Percentiles rank a stretch among this genome's conserved stretches.
phyloP scores from a whole-genome alignment of 2,797 vertebrate genomes.

The Gymnodraco acuticeps region DNA sequence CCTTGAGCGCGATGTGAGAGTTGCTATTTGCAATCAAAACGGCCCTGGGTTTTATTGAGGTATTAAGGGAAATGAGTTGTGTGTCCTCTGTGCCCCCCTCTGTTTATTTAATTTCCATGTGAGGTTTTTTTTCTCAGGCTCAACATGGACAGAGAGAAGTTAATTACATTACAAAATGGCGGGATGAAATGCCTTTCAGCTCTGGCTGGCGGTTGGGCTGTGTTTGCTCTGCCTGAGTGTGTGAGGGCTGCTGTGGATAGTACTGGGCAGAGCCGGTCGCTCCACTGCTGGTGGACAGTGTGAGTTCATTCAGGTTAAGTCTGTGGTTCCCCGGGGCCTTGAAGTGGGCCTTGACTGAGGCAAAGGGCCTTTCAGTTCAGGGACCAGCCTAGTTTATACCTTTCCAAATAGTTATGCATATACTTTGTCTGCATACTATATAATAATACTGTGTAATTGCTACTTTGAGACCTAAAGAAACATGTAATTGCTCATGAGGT shows the following conservation, averaged over 20 bases:
- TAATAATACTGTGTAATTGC: not conserved
- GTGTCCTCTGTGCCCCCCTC: conserved; percentile 68
- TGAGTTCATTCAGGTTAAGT: conserved; percentile 51
- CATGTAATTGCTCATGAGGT: conserved; percentile 30
- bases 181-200: conserved; percentile 62
- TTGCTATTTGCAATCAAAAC: conserved; percentile 75
- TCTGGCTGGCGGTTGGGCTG: conserved; percentile 51
- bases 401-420: conserved; percentile 9
- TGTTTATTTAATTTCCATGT: conserved; percentile 78
- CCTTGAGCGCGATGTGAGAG: conserved; percentile 59
- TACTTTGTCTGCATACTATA: not conserved
- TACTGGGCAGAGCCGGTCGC: conserved; percentile 46
- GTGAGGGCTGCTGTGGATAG: conserved; percentile 67
- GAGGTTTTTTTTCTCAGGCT: conserved; percentile 60
- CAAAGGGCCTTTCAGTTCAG: conserved; percentile 65
- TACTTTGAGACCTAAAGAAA: conserved; percentile 10
- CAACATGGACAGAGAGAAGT: conserved; percentile 57
- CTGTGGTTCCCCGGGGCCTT: conserved; percentile 26
- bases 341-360: conserved; percentile 37
- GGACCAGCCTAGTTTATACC: conserved; percentile 17
- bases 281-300: conserved; percentile 44
- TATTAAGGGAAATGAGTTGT: conserved; percentile 79
- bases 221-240: conserved; percentile 77
- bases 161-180: conserved; percentile 74
- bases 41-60: conserved; percentile 70